Evolutionary conservation across 1,140 invertebrate genomes (phyloP), one percentile per base, ranked within the genome.

Genomic region (Meloidogyne floridensis): DNA sequence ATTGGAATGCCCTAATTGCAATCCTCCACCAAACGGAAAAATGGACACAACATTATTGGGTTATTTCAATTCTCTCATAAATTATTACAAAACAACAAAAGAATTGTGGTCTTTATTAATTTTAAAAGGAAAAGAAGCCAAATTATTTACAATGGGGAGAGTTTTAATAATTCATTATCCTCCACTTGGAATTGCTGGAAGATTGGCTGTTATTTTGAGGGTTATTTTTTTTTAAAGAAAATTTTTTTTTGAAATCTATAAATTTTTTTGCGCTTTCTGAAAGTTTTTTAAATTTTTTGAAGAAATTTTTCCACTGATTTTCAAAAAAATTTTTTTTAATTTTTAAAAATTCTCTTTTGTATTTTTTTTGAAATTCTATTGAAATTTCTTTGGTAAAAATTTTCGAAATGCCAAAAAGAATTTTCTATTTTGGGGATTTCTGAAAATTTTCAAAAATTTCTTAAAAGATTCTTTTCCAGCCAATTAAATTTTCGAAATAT

Each of bases 131-230:
- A 75, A 56, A 20, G 69, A 84, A 42, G 13, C 32, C 15, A 86
- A 87, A 77, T 43, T 81, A 32, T 84, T 85, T 18, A 18, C 32
- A 20, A 69, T 77, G 32, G 84, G 84, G 51, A 73, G 77, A 70
- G 77, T 79, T 43, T 69, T 79, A 6, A n/a, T 85, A 43, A 78
- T 85, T 47, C 20, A 79, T 53, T 82, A 87, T 72, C 85, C 84
- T 3, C 84, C 85, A n/a, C 56, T 85, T 10, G 74, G 65, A 2
- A 69, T 85, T 2, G 72, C 54, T n/a, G 84, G 84, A 75, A 53
- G 82, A n/a, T 47, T 85, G 15, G 84, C 75, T 51, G 86, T 87
- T 70, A 20, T 85, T 56, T 80, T 85, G 47, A 70, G 87, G 47
- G 84, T 87, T 18, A 72, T 4, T 6, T 10, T n/a, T 3, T 32